Evolutionary conservation across 2,888 invertebrate species (phyloP), one percentile per base, ranked within the genome.

Genomic region (Serrognathus titanus): DNA sequence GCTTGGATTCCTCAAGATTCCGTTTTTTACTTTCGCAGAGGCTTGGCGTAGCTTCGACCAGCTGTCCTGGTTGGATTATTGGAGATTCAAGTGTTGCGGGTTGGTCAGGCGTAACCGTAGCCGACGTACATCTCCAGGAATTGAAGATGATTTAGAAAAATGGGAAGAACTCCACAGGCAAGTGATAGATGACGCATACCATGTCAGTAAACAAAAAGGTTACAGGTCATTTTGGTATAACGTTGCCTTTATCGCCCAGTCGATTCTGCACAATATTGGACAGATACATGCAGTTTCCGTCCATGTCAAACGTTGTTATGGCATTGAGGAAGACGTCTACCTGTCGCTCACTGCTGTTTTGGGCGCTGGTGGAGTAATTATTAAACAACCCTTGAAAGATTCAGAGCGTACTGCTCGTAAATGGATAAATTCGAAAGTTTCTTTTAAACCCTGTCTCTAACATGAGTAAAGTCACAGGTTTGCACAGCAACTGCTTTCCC

Each of bases 51-150:
- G 90, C 94, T 0, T 86, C 94, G 4, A 86, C 88, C 10, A 92
- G 90, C 62, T 90, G 90, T 70, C 94, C 96, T 73, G 95, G 92
- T 0, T 96, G 92, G 85, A 91, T 96, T 69, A 93, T 96, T 69
- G 96, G 96, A 1, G 96, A 96, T 70, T 69, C 72, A 52, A 71
- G 77, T 51, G 92, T 95, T 59, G 90, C 94, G 8, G 91, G 95
- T 0, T 95, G 95, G 95, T 94, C 94, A 0, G 92, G 93, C 6
- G 93, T 94, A 11, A 95, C 94, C 76, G 85, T 96, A 43, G 95
- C 93, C 5, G 96, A 95, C 5, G 92, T 94, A 0, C 84, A 89
- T 4, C 81, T 95, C 54, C 83, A 85, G 63, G 92, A 93, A 63
- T 71, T 94, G 38, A 82, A 0, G 77, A 82, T 0, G 94, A 95